These are phyloP conservation scores for Tinea semifulvella DNA, from an alignment of 2,888 invertebrate genomes.

Conservation along the genomic window DNA sequence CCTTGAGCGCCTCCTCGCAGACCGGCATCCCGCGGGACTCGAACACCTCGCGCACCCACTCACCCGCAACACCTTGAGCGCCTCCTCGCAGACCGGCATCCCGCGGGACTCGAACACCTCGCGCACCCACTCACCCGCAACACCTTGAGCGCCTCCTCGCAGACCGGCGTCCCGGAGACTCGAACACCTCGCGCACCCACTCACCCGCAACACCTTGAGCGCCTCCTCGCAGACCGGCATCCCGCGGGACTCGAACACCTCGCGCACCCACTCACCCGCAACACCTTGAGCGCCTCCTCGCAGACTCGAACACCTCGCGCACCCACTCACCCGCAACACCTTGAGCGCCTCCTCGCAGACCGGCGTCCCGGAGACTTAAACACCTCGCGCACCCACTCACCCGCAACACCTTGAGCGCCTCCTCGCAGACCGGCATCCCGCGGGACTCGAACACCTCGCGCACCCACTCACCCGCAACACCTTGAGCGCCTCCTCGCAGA, in stretches of 20 bases:
- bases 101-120: slow-evolving; percentile 99
- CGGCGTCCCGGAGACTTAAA: slow-evolving; percentile 99
- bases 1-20: slow-evolving; percentile 98
- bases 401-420: slow-evolving; percentile 95
- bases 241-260: slow-evolving; percentile 98
- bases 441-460: slow-evolving; percentile 99
- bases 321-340: slow-evolving; percentile 93
- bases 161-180: slow-evolving; percentile 99
- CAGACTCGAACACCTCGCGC: slow-evolving; percentile 99
- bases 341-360: slow-evolving; percentile 99
- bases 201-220: slow-evolving; percentile 93
- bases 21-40: slow-evolving; percentile 99
- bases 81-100: slow-evolving; percentile 99
- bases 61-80: slow-evolving; percentile 94
- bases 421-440: slow-evolving; percentile 99
- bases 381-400: slow-evolving; percentile 98
- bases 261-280: slow-evolving; percentile 95
- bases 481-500: slow-evolving; percentile 98
- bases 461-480: slow-evolving; percentile 93
- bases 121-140: slow-evolving; percentile 91
- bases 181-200: slow-evolving; percentile 99
- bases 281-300: slow-evolving; percentile 97
- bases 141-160: slow-evolving; percentile 98
- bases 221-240: slow-evolving; percentile 99
- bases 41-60: slow-evolving; percentile 98